Evolutionary conservation across 2,888 invertebrate species (phyloP).

Genomic region (Onthophagus sagittarius): DNA sequence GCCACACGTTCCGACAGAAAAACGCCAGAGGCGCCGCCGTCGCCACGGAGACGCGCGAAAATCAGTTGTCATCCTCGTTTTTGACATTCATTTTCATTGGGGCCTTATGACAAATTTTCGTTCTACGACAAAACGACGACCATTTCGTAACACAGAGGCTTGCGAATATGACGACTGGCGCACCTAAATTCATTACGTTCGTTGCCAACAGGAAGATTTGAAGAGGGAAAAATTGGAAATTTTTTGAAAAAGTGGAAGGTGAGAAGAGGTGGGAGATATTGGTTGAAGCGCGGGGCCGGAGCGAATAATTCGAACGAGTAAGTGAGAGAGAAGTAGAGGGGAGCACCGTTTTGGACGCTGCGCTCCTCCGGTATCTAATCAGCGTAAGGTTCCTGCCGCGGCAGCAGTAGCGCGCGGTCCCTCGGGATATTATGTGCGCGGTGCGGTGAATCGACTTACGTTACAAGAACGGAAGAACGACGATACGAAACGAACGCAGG

Average conservation of each 20-base stretch:
- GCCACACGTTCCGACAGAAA: not conserved
- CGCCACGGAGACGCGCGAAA: not conserved
- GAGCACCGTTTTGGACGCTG: not conserved
- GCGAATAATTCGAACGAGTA: not conserved
- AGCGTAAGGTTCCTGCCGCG: slow-evolving; percentile 19
- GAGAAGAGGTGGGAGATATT: not conserved
- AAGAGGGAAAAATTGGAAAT: slow-evolving; percentile 3
- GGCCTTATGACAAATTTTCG: slow-evolving; percentile 20
- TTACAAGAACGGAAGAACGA: not conserved
- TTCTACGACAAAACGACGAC: slow-evolving; percentile 14
- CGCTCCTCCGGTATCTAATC: slow-evolving; percentile 21
- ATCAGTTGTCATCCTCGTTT: slow-evolving; percentile 19
- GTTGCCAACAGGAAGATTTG: not conserved
- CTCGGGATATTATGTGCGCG: not conserved
- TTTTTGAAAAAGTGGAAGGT: not conserved
- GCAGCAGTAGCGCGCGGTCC: slow-evolving; percentile 7
- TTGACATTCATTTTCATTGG: slow-evolving; percentile 24
- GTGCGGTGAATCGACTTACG: not conserved
- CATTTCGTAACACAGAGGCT: not conserved
- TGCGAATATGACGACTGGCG: not conserved
- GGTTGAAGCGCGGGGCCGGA: not conserved
- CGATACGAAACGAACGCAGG: too few species aligned
- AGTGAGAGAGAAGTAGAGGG: not conserved
- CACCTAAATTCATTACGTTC: not conserved
- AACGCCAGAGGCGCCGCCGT: not conserved